Percentiles rank a stretch among this genome's conserved stretches.
phyloP scores from a whole-genome alignment of 2,797 vertebrate species.

The Hydrolagus colliei region DNA sequence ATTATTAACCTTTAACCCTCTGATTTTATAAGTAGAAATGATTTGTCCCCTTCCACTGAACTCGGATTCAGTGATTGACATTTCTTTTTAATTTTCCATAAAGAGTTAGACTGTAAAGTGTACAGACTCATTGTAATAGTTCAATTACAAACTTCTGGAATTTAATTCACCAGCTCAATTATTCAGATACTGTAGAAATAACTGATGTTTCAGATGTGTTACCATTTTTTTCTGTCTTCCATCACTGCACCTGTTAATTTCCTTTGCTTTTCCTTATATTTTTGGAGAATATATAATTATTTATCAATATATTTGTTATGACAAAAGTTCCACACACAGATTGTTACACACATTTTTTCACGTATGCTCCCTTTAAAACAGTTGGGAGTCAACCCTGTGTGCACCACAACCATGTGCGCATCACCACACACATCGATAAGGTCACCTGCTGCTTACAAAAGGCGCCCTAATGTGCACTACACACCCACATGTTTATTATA shows the following conservation, averaged over 20 bases:
- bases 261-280: no score
- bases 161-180: conserved; percentile 25
- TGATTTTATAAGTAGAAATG: conserved; percentile 24
- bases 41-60: background rate
- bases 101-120: background rate
- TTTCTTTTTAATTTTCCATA: conserved; percentile 4
- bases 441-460: no score
- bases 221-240: background rate
- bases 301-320: no score
- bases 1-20: conserved; percentile 11
- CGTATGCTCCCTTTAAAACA: no score
- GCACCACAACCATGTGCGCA: no score
- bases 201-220: conserved; percentile 1
- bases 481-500: no score
- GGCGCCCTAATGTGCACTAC: no score
- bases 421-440: no score
- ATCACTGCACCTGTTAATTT: background rate
- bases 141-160: conserved; percentile 10
- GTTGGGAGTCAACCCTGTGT: no score
- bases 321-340: no score
- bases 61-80: background rate
- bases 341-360: no score
- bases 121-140: background rate
- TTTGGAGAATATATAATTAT: no score
- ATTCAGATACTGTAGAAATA: conserved; percentile 2